phyloP scores from a whole-genome alignment of 2,888 invertebrate genomes.

The Hofmannophila pseudospretella region DNA sequence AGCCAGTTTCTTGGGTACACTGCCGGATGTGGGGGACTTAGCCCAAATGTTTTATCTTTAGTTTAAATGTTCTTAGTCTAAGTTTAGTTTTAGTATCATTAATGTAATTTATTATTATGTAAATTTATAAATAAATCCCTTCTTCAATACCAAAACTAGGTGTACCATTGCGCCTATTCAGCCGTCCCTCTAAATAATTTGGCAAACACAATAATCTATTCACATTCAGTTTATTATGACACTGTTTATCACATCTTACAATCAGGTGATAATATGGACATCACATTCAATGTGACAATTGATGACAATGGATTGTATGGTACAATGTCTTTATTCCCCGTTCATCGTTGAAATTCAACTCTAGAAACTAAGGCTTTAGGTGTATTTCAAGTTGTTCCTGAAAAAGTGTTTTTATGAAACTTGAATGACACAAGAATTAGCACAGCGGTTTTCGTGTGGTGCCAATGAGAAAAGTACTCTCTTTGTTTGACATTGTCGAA shows the following conservation, averaged over 20 bases:
- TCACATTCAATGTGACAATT: constrained; percentile 51
- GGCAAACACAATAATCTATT: constrained; percentile 15
- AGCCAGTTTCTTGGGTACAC: too few relatives aligned
- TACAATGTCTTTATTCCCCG: constrained; percentile 16
- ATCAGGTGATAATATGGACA: constrained; percentile 37
- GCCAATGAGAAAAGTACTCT: constrained; percentile 34
- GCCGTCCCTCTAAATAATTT: background rate
- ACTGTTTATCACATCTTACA: constrained; percentile 20
- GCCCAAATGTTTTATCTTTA: too few relatives aligned
- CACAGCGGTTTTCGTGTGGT: constrained; percentile 36
- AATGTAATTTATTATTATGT: too few relatives aligned
- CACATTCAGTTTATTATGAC: constrained; percentile 12
- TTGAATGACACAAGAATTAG: constrained; percentile 30
- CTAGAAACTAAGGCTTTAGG: constrained; percentile 1
- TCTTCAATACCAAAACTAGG: too few relatives aligned
- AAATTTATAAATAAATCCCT: too few relatives aligned
- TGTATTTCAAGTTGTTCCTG: background rate
- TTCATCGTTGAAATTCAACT: constrained; percentile 8
- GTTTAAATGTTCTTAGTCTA: too few relatives aligned
- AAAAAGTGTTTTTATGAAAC: constrained; percentile 17
- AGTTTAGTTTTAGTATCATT: too few relatives aligned
- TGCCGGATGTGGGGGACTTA: too few relatives aligned
- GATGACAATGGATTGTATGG: constrained; percentile 27
- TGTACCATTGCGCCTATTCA: background rate
- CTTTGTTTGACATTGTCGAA: constrained; percentile 24